phyloP scores from a whole-genome alignment of 2,797 vertebrate species.

The Halcyon leucocephala region DNA sequence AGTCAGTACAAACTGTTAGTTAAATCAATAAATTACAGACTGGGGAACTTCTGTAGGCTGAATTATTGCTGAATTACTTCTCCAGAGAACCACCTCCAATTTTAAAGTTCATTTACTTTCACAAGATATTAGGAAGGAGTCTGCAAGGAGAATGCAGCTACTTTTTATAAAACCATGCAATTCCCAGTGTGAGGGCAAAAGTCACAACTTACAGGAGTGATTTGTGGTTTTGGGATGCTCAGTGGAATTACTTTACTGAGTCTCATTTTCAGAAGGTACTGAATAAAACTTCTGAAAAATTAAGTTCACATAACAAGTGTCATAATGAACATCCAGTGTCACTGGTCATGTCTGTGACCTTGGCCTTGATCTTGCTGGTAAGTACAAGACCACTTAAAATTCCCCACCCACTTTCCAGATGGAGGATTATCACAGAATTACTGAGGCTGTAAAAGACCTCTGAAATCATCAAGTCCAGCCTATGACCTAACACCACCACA shows the following conservation, averaged over 20 bases:
- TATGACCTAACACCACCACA: too few species aligned
- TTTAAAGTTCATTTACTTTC: constrained; percentile 52
- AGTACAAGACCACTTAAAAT: background rate
- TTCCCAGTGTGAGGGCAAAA: background rate
- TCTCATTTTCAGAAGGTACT: background rate
- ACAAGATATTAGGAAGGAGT: constrained; percentile 20
- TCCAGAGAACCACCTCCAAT: constrained; percentile 29
- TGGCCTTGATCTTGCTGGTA: background rate
- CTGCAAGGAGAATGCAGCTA: background rate
- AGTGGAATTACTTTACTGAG: background rate
- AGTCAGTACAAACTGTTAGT: constrained; percentile 58
- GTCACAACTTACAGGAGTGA: background rate
- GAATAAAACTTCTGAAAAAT: constrained; percentile 11
- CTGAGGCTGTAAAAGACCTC: too few species aligned
- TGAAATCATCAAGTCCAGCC: too few species aligned
- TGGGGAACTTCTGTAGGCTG: constrained; percentile 33
- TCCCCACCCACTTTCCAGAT: background rate
- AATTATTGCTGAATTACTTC: constrained; percentile 53
- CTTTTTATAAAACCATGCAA: background rate
- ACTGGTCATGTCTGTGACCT: constrained; percentile 1
- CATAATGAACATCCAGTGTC: background rate
- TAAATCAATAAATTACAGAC: constrained; percentile 64
- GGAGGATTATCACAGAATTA: background rate
- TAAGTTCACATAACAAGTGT: background rate
- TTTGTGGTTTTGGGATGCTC: constrained; percentile 21